A percentile compares a stretch with the other conserved stretches of the same genome.
Conservation (phyloP, 2,888 invertebrate species). For the Hypolimnas misippus region DNA sequence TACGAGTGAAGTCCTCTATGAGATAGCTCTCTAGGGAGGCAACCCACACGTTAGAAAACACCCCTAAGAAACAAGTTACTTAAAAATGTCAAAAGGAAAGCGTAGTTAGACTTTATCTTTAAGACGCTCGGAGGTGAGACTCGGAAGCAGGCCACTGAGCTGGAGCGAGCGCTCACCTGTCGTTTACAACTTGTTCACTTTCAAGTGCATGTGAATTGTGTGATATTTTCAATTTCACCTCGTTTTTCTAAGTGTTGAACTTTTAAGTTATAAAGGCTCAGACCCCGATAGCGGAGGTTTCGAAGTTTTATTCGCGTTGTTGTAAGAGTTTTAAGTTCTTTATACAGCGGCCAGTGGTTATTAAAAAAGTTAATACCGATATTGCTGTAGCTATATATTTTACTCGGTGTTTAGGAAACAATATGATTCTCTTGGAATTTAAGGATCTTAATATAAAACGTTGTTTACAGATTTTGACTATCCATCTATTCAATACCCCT, state of each 20-base stretch:
- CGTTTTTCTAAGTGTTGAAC: slow-evolving; percentile 6
- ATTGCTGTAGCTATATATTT: slow-evolving; percentile 6
- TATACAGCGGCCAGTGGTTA: slow-evolving; percentile 14
- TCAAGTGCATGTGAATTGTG: slow-evolving; percentile 2
- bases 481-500: too few species aligned
- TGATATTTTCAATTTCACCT: slow-evolving; percentile 6
- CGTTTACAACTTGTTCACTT: neutral
- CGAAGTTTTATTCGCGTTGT: slow-evolving; percentile 10
- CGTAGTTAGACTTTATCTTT: slow-evolving; percentile 6
- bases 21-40: neutral
- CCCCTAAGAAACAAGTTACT: slow-evolving; percentile 9
- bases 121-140: slow-evolving; percentile 5
- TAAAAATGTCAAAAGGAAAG: slow-evolving; percentile 24
- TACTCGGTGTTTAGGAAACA: neutral
- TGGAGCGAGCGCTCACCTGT: neutral
- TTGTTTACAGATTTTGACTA: neutral
- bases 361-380: slow-evolving; percentile 22
- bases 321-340: slow-evolving; percentile 6
- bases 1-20: neutral
- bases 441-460: neutral
- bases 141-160: neutral
- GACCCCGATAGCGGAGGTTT: neutral
- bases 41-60: neutral
- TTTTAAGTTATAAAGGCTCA: slow-evolving; percentile 3
- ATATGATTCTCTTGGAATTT: neutral